A percentile compares a stretch with the other conserved stretches of the same genome.
These are phyloP conservation scores for Tenthredo notha DNA, from an alignment of 2,888 invertebrate species.

Conservation along the genomic window DNA sequence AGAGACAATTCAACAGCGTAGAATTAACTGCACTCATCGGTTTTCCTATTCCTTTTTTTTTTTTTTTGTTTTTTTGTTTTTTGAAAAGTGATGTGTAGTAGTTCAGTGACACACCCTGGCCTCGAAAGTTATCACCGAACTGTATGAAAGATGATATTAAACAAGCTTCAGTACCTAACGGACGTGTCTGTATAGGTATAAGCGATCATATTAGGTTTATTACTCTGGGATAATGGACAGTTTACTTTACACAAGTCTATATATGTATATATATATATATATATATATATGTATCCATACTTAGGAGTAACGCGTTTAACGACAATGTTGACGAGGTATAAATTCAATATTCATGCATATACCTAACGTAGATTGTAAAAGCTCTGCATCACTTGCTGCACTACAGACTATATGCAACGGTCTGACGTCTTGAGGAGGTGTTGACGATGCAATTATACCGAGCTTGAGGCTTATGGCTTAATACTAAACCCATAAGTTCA, in stretches of 20 bases:
- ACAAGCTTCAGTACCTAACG: not conserved
- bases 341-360: constrained; percentile 43
- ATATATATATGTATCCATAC: not conserved
- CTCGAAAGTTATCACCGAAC: not conserved
- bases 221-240: constrained; percentile 22
- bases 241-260: not conserved
- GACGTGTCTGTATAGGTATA: not conserved
- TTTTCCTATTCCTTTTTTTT: not conserved
- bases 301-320: constrained; percentile 26
- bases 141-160: constrained; percentile 20
- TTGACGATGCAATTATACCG: constrained; percentile 11
- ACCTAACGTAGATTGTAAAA: constrained; percentile 17
- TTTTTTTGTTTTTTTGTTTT: not conserved
- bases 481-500: not conserved
- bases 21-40: not conserved
- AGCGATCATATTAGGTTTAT: not conserved
- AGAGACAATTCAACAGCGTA: not conserved
- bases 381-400: not conserved
- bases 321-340: constrained; percentile 41
- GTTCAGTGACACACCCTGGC: constrained; percentile 14
- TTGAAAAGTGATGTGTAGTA: not conserved
- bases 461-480: not conserved
- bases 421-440: constrained; percentile 14
- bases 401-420: not conserved
- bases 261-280: not conserved